phyloP scores from a whole-genome alignment of 2,888 invertebrate genomes.

The Morpho helenor region DNA sequence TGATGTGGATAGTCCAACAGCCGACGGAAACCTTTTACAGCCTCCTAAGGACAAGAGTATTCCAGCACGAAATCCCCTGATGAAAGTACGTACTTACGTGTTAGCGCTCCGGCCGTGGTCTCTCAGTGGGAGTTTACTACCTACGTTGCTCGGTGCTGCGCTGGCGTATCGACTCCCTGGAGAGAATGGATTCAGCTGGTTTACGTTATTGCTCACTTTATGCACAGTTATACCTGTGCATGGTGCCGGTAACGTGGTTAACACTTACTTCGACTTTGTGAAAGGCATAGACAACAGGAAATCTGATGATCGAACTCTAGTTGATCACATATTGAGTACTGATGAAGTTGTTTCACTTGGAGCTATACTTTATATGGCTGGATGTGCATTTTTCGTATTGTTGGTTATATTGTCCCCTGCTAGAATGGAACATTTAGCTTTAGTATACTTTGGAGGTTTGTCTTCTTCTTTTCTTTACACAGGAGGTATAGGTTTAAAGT shows the following conservation, averaged over 20 bases:
- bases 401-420: constrained; percentile 91
- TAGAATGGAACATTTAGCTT: constrained; percentile 95
- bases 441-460: constrained; percentile 96
- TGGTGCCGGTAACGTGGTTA: constrained; percentile 97
- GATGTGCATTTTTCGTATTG: constrained; percentile 90
- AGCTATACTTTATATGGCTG: constrained; percentile 91
- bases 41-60: constrained; percentile 60
- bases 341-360: constrained; percentile 92
- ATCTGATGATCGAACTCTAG: constrained; percentile 95
- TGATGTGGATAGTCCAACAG: constrained; percentile 54
- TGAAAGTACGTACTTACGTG: constrained; percentile 94
- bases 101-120: constrained; percentile 96
- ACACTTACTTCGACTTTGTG: constrained; percentile 96
- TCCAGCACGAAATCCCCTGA: constrained; percentile 78
- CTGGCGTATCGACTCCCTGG: constrained; percentile 91
- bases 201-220: constrained; percentile 88
- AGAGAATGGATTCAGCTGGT: constrained; percentile 86
- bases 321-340: constrained; percentile 90
- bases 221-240: constrained; percentile 95
- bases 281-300: constrained; percentile 96
- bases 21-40: constrained; percentile 66
- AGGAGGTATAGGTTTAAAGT: constrained; percentile 96
- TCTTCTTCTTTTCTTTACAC: constrained; percentile 98
- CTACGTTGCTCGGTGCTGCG: constrained; percentile 93
- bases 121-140: constrained; percentile 93